Evolutionary conservation across 1,140 invertebrate genomes (phyloP).

Genomic region (Drosophila lowei): DNA sequence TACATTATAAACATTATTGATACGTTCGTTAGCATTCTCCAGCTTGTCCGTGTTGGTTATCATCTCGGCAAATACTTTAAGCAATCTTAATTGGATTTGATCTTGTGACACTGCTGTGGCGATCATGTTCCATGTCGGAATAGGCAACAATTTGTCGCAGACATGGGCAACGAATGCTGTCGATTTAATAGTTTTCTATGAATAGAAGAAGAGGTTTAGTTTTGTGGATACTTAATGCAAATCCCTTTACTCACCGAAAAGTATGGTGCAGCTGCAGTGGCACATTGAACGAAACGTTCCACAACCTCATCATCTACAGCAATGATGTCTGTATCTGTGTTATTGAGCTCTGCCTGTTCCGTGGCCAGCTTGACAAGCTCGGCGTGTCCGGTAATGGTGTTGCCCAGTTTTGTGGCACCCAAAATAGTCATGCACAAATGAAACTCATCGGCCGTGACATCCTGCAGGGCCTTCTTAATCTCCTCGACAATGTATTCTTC

Average conservation of each 20-base stretch:
- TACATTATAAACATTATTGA: slow-evolving; percentile 90
- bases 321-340: slow-evolving; percentile 89
- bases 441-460: slow-evolving; percentile 96
- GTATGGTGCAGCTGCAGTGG: slow-evolving; percentile 91
- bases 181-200: slow-evolving; percentile 93
- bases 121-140: slow-evolving; percentile 85
- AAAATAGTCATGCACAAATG: slow-evolving; percentile 94
- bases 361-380: slow-evolving; percentile 93
- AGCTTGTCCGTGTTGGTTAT: slow-evolving; percentile 88
- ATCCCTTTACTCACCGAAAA: slow-evolving; percentile 90
- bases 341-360: slow-evolving; percentile 90
- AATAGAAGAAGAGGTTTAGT: slow-evolving; percentile 71
- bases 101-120: slow-evolving; percentile 86
- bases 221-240: slow-evolving; percentile 5
- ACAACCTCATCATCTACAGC: slow-evolving; percentile 90
- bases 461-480: slow-evolving; percentile 94
- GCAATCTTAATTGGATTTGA: slow-evolving; percentile 90
- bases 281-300: slow-evolving; percentile 92
- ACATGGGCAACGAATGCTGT: slow-evolving; percentile 94
- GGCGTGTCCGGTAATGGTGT: slow-evolving; percentile 92
- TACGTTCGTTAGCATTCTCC: slow-evolving; percentile 89
- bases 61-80: slow-evolving; percentile 95
- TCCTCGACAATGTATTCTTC: slow-evolving; percentile 94
- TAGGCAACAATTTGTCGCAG: slow-evolving; percentile 92
- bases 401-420: slow-evolving; percentile 90